Base-by-base conservation (phyloP, 1,140 invertebrate genomes). In the Paraescarpia echinospica region DNA sequence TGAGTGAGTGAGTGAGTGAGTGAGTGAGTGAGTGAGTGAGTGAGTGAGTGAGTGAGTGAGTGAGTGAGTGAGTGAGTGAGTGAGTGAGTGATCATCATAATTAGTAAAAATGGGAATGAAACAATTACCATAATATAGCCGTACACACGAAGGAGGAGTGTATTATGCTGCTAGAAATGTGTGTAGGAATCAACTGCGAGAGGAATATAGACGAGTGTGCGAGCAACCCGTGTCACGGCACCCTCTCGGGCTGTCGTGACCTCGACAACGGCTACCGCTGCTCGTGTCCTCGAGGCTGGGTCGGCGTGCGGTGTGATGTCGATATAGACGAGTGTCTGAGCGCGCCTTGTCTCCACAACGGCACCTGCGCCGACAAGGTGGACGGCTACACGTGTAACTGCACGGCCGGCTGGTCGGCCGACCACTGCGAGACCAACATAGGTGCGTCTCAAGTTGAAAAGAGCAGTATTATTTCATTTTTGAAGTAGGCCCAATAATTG, bases 241-340 rank as follows among this genome's bases (percentile, higher is more conserved):
- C 99, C 96, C 98, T 97, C 35, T 99, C 98, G 0, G 97, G 98
- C 92, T 99, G 99, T 95, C 97, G 98, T 33, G 98, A 99, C 95
- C 98, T 31, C 33, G 92, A 92, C 1, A 94, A 94, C 92, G 92
- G 92, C 35, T 94, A 89, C 88, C 90, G 93, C n/a, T 99, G 99
- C 95, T 97, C 97, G 94, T 99, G 98, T 93, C 90, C 90, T 88
- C 91, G 93, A 90, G 95, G 95, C 34, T 95, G 93, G 92, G 93
- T 92, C 92, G 95, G 95, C 33, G 93, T 92, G 8, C 34, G 35
- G 27, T 93, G 93, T 51, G 93, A 93, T 22, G 48, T 89, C 34
- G 89, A 93, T 51, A 41, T 91, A 4, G 41, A 93, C 33, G 93
- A 92, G 41, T 93, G 93, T 51, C 14, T 33, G 14, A 91, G 89